Evolutionary conservation across 1,140 invertebrate species (phyloP), one percentile per base, ranked within the genome.

Genomic region (Trypoxylus dichotomus): DNA sequence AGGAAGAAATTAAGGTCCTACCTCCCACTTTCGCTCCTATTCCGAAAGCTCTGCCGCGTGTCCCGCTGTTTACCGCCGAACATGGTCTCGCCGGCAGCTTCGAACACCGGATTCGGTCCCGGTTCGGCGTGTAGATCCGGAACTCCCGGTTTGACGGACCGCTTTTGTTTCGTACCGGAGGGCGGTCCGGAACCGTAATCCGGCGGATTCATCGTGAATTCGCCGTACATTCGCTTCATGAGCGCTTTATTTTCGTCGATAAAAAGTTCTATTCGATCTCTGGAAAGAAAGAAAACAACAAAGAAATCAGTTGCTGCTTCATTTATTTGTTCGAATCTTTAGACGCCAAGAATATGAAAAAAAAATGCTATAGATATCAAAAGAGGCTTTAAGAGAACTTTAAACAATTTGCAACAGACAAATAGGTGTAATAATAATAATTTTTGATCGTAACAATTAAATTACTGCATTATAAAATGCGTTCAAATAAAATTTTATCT

Each of bases 161-260:
- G 83, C 84, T 86, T 90, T 42, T 87, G 85, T 83, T 88, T 87
- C 76, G 86, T 88, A 32, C 87, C 89, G 32, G 88, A 88, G 7
- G 87, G 86, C 7, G 87, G 84, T 13, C 37, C 71, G 15, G 54
- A 13, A 24, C 75, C 73, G 11, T 88, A 89, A 54, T 89, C 88
- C 75, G 89, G 88, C 76, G 89, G 86, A 54, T 86, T 86, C 88
- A 91, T 91, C 79, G 91, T 90, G 82, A 96, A 96, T 79, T 95
- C 94, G 2, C 95, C 95, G 81, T 96, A 97, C 96, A 97, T 97
- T 76, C 96, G 88, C 83, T 94, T 93, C 90, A 97, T 96, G 79
- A 97, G 83, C 10, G 96, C 95, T 87, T 97, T 97, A 86, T 97
- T 97, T 83, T 97, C 95, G 82, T 97, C 95, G 83, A 97, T 97